Base-by-base conservation (phyloP, 92 coral and sea anemone genomes). In the Porites lobata region DNA sequence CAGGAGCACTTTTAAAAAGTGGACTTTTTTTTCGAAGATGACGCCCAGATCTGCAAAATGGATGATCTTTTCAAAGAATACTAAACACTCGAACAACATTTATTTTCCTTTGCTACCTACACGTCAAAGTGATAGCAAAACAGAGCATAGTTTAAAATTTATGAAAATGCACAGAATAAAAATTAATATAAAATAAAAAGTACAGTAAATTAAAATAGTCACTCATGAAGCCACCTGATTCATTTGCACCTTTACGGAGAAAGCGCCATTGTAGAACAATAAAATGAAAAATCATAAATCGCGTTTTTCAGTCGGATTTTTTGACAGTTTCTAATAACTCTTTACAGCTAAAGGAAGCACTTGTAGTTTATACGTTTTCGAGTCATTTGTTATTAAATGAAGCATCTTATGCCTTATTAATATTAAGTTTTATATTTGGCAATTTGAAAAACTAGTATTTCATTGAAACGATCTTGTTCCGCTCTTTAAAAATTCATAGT, bases 211-310 rank as follows among this genome's bases (percentile, higher is more conserved):
- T 43, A 68, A 14, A 15, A 22, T n/a, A 22, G 64, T 84, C 87
- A 20, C 87, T 62, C 57, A 84, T 47, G 87, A 21, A 73, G 87
- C 72, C 87, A 84, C 87, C 87, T 84, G 81, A 51, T 62, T 43
- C 59, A 56, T 57, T 57, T 56, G 69, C 18, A 18, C 32, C 32
- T 50, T 11, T 21, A 50, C 76, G 38, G 69, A 62, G 69, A 69
- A 70, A 54, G 86, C 69, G 15, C 13, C 18, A 76, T 14, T 19
- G 47, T 3, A 29, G 51, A 43, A 82, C 86, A 82, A 82, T 82
- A 43, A 70, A 82, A 54, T 70, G 65, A 56, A 1, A 82, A 82
- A 82, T 82, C 86, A 82, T 82, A 82, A 82, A 82, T 82, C 86
- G 70, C 71, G 78, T 69, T 51, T 56, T 43, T 0, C 68, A 32